Base-by-base conservation (phyloP, 2,797 vertebrate genomes). In the Synaphobranchus kaupii region DNA sequence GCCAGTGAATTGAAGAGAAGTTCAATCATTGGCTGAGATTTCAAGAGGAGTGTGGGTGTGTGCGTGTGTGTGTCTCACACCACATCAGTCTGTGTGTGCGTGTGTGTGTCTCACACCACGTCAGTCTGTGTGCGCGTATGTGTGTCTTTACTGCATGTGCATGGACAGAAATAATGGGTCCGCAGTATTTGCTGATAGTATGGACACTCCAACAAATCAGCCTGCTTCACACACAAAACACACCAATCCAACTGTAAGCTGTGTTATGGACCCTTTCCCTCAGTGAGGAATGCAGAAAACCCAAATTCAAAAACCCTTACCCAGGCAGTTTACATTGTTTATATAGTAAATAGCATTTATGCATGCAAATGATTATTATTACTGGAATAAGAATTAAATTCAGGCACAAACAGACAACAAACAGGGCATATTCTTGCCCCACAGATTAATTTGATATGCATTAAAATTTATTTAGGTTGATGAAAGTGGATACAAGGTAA, bases 21-120 rank as follows among this genome's bases (percentile, higher is more conserved):
- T 80, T 87, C 76, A 90, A 89, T 90, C 15, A 89, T 92, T 92
- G 91, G 86, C 92, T 60, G 81, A 34, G 89, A 86, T 89, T 92
- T 76, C 92, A 93, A 93, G 86, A 84, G 58, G 83, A 81, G 58
- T 34, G 39, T 73, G 58, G 63, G 78, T 84, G 47, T 39, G 39
- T 39, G 39, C n/a, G 86, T 63, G 73, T 88, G 88, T 47, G 12
- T 78, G 28, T 73, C 20, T 83, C 84, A 82, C 52, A 78, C 20
- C 25, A 50, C 44, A 48, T 71, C 5, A 20, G 28, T 83, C 17
- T 86, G 58, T 86, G 44, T 68, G 58, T 50, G 76, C 84, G 84
- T 56, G 85, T 80, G 34, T 71, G 84, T 90, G 87, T 2, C 39
- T 39, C 3, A 39, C 39, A 39, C 39, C 39, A 39, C 39, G 39